phyloP scores from a whole-genome alignment of 2,797 vertebrate genomes.

The Pseudochirops corinnae region DNA sequence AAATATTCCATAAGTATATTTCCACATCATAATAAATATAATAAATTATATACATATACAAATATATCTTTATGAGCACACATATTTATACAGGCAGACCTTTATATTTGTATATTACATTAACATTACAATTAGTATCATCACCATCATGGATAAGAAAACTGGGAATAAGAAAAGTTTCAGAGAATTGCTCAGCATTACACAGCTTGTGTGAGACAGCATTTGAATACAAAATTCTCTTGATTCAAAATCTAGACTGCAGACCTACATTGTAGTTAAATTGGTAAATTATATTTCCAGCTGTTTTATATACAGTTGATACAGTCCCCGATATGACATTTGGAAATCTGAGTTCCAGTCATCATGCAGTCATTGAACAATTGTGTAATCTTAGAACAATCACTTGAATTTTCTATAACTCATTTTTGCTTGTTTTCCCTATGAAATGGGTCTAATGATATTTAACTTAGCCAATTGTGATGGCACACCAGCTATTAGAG shows the following conservation, averaged over 20 bases:
- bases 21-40: no score
- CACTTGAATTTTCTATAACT: not conserved
- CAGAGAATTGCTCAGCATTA: not conserved
- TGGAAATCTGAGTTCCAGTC: not conserved
- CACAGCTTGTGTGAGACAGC: not conserved
- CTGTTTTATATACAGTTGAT: not conserved
- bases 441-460: no score
- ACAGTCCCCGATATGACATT: not conserved
- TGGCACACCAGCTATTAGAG: no score
- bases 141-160: not conserved
- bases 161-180: not conserved
- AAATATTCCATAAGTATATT: not conserved
- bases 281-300: not conserved
- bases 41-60: no score
- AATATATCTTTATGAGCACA: no score
- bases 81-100: no score
- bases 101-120: no score
- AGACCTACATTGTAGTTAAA: not conserved
- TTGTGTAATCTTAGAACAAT: not conserved
- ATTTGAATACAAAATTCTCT: not conserved
- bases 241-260: not conserved
- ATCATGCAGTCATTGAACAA: not conserved
- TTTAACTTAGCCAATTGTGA: no score
- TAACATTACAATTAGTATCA: not conserved
- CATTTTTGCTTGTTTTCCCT: no score